Evolutionary conservation across 2,113 vertebrate species (phyloP).

Genomic region (Sphaerodactylus townsendi): DNA sequence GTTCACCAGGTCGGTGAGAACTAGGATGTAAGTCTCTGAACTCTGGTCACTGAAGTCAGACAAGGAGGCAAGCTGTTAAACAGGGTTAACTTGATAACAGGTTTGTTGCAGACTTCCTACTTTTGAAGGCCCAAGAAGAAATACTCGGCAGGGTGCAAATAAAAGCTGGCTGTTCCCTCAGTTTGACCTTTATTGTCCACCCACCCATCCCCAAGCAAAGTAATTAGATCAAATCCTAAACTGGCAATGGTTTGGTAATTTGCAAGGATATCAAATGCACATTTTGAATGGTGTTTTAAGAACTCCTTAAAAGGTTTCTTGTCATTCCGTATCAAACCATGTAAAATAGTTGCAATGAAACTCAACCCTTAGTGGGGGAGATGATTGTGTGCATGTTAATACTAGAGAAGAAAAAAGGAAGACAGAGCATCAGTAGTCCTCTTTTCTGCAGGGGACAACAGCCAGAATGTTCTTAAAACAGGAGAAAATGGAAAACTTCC

Average conservation of each 20-base stretch:
- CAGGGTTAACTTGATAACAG: neutral
- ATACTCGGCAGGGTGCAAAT: neutral
- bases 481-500: neutral
- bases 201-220: neutral
- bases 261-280: slow-evolving; percentile 25
- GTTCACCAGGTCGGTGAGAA: too few species aligned
- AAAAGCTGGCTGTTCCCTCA: neutral
- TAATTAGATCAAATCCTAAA: slow-evolving; percentile 20
- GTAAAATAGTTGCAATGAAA: slow-evolving; percentile 4
- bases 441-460: too few species aligned
- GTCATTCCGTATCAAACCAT: neutral
- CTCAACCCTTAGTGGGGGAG: slow-evolving; percentile 5
- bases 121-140: neutral
- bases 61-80: neutral
- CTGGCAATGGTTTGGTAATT: slow-evolving; percentile 4
- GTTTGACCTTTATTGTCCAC: slow-evolving; percentile 1
- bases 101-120: neutral
- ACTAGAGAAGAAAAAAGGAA: neutral
- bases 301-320: slow-evolving; percentile 7
- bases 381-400: neutral
- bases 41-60: neutral
- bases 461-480: neutral
- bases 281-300: slow-evolving; percentile 3
- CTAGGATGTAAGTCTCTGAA: neutral
- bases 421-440: too few species aligned